Percentiles rank a stretch among this genome's conserved stretches.
phyloP scores from a whole-genome alignment of 2,113 vertebrate genomes.

The Lepus timidus region DNA sequence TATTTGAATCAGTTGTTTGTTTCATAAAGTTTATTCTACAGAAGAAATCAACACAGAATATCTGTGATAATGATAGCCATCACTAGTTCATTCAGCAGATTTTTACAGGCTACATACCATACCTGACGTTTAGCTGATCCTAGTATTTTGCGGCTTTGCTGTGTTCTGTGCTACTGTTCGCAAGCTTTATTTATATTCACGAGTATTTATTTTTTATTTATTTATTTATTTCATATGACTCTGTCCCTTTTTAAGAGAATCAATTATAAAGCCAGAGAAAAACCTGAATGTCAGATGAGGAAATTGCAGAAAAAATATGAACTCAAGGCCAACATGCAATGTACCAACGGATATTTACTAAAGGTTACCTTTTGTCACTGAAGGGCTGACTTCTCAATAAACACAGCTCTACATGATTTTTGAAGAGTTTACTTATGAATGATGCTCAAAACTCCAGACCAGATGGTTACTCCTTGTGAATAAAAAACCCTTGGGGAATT shows the following conservation, averaged over 20 bases:
- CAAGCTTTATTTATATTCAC: no score
- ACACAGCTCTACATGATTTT: conserved; percentile 52
- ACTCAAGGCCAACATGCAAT: not conserved
- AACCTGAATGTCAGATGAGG: not conserved
- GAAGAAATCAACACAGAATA: not conserved
- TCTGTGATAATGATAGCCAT: not conserved
- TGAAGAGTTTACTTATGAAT: conserved; percentile 49
- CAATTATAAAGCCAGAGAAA: not conserved
- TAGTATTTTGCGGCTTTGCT: not conserved
- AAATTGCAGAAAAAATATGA: not conserved
- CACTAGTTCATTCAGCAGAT: not conserved
- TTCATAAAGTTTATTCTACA: not conserved
- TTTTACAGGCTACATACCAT: not conserved
- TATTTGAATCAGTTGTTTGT: conserved; percentile 12
- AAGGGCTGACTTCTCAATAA: not conserved
- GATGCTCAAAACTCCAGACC: not conserved
- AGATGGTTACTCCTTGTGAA: not conserved
- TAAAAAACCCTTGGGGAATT: not conserved
- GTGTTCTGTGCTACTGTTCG: not conserved
- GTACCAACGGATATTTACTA: not conserved
- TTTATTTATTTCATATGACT: not conserved
- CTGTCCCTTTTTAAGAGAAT: not conserved
- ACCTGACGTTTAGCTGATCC: not conserved
- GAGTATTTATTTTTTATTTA: no score
- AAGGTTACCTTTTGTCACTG: conserved; percentile 26